These are phyloP conservation scores for Melanchra persicariae DNA, from an alignment of 2,888 invertebrate genomes.

Conservation along the genomic window DNA sequence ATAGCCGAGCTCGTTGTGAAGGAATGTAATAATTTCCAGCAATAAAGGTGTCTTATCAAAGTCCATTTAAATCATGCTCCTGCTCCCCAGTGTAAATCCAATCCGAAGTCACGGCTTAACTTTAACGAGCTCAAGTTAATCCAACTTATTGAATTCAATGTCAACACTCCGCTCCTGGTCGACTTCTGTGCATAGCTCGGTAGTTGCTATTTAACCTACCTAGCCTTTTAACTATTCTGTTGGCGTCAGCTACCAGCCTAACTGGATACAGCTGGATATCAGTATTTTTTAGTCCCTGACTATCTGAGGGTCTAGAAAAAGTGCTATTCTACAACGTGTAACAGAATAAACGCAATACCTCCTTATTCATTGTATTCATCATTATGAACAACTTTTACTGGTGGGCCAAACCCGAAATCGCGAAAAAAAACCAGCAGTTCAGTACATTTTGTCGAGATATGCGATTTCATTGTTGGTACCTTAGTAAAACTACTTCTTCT, in stretches of 20 bases:
- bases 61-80: slow-evolving; percentile 29
- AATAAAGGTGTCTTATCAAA: slow-evolving; percentile 17
- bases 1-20: not conserved
- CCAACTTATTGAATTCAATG: slow-evolving; percentile 68
- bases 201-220: slow-evolving; percentile 26
- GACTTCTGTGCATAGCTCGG: slow-evolving; percentile 52
- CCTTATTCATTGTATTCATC: too few relatives aligned
- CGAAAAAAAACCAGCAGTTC: too few relatives aligned
- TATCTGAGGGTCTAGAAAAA: too few relatives aligned
- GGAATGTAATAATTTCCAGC: slow-evolving; percentile 3
- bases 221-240: not conserved
- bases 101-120: slow-evolving; percentile 58
- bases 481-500: too few relatives aligned
- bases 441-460: too few relatives aligned
- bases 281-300: not conserved
- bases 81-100: slow-evolving; percentile 50
- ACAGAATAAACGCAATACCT: too few relatives aligned
- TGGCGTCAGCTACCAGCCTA: too few relatives aligned
- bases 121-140: slow-evolving; percentile 71
- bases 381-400: too few relatives aligned
- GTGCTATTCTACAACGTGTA: too few relatives aligned
- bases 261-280: not conserved
- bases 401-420: too few relatives aligned
- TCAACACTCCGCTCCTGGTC: slow-evolving; percentile 66
- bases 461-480: too few relatives aligned